Conservation (phyloP, 1,140 invertebrate genomes). For the Hyles vespertilio region DNA sequence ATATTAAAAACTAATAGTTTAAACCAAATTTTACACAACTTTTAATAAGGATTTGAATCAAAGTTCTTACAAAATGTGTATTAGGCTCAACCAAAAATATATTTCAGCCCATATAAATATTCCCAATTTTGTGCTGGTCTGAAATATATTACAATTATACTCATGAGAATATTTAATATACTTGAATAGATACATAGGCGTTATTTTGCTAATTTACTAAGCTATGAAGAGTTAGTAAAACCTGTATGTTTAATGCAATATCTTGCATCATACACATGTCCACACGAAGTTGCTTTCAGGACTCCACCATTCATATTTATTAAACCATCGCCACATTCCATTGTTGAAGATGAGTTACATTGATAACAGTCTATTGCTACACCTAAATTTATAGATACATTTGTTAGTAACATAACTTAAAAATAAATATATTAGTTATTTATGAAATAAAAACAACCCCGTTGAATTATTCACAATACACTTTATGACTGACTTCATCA, state of each 20-base stretch:
- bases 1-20: background rate
- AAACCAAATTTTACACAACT: constrained; percentile 2
- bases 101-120: no score
- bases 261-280: constrained; percentile 85
- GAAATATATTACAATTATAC: no score
- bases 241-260: constrained; percentile 90
- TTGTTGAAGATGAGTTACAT: constrained; percentile 83
- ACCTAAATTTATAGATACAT: constrained; percentile 51
- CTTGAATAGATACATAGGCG: no score
- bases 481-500: no score
- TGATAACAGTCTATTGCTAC: constrained; percentile 85
- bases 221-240: constrained; percentile 23
- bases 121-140: no score
- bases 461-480: no score
- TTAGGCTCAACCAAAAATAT: no score
- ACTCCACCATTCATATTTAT: constrained; percentile 79
- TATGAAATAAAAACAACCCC: background rate
- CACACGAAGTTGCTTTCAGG: constrained; percentile 80
- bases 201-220: no score
- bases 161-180: no score
- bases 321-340: constrained; percentile 85
- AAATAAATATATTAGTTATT: background rate
- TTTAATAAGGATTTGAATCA: background rate
- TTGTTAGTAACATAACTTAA: no score
- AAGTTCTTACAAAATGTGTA: no score